Evolutionary conservation across 1,140 invertebrate genomes (phyloP), one percentile per base, ranked within the genome.

Genomic region (Drosophila gunungcola): DNA sequence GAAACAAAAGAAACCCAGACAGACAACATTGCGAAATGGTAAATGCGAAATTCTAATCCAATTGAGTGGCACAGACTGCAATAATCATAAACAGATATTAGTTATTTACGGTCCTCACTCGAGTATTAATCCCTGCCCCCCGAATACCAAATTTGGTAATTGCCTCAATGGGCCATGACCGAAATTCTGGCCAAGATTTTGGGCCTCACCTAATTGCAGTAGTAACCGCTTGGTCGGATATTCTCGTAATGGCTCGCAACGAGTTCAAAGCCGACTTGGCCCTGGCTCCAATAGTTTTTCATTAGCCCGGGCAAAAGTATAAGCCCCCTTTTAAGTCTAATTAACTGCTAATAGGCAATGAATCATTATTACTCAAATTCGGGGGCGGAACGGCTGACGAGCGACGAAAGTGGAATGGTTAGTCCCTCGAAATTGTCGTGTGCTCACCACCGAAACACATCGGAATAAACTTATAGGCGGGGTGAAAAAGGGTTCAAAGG

Each of bases 331-430:
- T 89, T 89, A 89, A 89, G 76, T 90, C 84, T 89, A 89, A 89
- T 89, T 89, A 89, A 83, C 84, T 80, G 84, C 84, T 89, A 89
- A 89, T 89, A 80, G 80, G 70, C 84, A 84, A 89, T 89, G 82
- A 89, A 89, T 89, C 84, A 89, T 89, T 89, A 88, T 88, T 89
- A 89, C 84, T 88, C 84, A 88, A 89, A 88, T 84, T 86, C 53
- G 74, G 58, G 60, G 61, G 64, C 77, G 54, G 51, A 73, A 80
- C 80, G 68, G 13, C 4, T 42, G 60, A 42, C 54, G 38, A 42
- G 53, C 53, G 4, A 32, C 29, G 2, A 57, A 73, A 78, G 38
- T 49, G 27, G 29, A 41, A 32, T 3, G 68, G 11, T 38, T n/a
- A 9, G 16, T 21, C 41, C 46, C 10, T 21, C 41, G 11, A 46